Evolutionary conservation across 2,797 vertebrate species (phyloP), one percentile per base, ranked within the genome.

Genomic region (Sebastes alutus): DNA sequence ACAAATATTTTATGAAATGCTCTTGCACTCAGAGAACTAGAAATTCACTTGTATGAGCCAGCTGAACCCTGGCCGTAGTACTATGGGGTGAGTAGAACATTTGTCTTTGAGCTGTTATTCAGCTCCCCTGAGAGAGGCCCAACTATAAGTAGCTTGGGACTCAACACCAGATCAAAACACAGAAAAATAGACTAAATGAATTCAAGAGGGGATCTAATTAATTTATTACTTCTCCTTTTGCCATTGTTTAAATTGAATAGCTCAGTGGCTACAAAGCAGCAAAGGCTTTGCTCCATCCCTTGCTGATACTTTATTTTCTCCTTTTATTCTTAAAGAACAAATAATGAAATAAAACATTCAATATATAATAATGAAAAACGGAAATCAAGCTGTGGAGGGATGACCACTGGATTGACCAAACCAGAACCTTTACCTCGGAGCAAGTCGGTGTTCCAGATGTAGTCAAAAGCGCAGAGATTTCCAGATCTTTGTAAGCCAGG

Each of bases 81-180:
- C 54, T 77, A 74, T 65, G 30, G 49, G 80, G 78, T 23, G 12
- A 85, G 77, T 20, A 68, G 83, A 85, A 85, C 68, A 89, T 92
- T 90, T 88, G 82, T 87, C 86, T 89, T 70, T 68, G 54, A 78
- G 81, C 80, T 81, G 80, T 88, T 87, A 76, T 90, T 86, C 83
- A 67, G 42, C 81, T 87, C 72, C 64, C 61, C 55, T 78, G 60
- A 84, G 55, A 67, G 79, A 83, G 77, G 78, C 81, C 81, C 69
- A 67, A 67, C 60, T 82, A 33, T 30, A 81, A 85, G 85, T 18
- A 83, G 75, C 69, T 62, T 74, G 67, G 70, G 74, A 84, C 33
- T 78, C 67, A 74, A 84, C 22, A 80, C 55, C 35, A 78, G 76
- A 72, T 46, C 60, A 82, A 69, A 80, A 76, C 56, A 32, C 12